A percentile compares a stretch with the other conserved stretches of the same genome.
Conservation (phyloP, 2,888 invertebrate genomes). For the Kryphioiulus occultus region DNA sequence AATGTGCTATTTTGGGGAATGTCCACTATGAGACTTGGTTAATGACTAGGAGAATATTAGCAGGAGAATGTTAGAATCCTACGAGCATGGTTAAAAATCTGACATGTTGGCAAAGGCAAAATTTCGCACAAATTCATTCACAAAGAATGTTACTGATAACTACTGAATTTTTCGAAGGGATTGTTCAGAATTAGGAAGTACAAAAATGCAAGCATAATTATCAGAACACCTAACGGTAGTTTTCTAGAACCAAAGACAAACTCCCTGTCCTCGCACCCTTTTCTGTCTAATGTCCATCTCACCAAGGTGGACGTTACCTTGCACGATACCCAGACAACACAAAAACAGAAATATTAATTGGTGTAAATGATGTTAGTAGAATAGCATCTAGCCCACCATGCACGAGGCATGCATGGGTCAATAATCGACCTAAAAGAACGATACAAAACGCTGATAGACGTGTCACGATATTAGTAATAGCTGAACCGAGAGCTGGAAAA, state of each 20-base stretch:
- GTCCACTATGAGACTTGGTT: no score
- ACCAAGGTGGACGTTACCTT: neutral
- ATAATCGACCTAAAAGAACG: neutral
- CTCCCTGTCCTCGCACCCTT: slow-evolving; percentile 26
- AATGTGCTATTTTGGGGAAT: no score
- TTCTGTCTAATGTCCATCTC: neutral
- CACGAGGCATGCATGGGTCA: neutral
- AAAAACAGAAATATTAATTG: neutral
- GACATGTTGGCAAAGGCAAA: no score
- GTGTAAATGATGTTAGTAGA: neutral
- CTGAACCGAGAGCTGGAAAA: neutral
- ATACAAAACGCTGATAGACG: neutral
- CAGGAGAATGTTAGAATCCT: no score
- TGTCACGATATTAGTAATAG: neutral
- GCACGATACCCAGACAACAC: neutral
- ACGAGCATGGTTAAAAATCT: no score
- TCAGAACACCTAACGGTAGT: neutral
- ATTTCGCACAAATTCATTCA: no score
- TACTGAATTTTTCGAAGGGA: neutral
- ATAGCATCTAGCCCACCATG: neutral
- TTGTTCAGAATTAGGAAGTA: neutral
- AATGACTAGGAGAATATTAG: no score
- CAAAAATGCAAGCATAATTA: neutral
- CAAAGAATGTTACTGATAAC: neutral
- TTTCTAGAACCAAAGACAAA: neutral